A percentile compares a stretch with the other conserved stretches of the same genome.
phyloP scores from a whole-genome alignment of 2,797 vertebrate species.

The Alauda arvensis region DNA sequence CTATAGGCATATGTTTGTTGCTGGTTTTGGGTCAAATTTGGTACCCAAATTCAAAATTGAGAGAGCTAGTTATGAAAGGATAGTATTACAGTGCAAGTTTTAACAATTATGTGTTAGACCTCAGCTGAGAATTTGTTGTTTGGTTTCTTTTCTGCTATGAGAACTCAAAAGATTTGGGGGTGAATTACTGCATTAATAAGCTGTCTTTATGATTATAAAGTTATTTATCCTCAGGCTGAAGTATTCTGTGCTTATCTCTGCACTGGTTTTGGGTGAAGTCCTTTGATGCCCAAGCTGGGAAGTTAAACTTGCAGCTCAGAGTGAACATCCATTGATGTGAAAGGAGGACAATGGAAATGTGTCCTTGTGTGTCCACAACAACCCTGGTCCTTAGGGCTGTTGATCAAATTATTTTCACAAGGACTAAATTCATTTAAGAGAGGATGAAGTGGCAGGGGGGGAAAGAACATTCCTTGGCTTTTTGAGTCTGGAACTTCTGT shows the following conservation, averaged over 20 bases:
- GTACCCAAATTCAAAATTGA: neutral
- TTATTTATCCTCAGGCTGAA: neutral
- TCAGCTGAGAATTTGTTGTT: neutral
- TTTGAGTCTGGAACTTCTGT: conserved; percentile 34
- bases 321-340: fast-evolving
- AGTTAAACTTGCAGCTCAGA: neutral
- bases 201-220: neutral
- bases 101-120: neutral
- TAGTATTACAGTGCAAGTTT: neutral
- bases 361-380: neutral
- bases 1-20: neutral
- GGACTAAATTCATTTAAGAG: neutral
- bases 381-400: neutral
- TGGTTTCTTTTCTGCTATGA: neutral
- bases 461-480: conserved; percentile 36
- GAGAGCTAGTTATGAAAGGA: neutral
- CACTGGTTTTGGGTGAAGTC: neutral
- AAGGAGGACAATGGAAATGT: neutral
- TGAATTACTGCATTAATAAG: neutral
- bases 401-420: neutral
- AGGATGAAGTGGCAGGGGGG: neutral
- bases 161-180: neutral
- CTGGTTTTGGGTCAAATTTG: neutral
- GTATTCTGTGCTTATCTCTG: neutral
- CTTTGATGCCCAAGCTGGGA: neutral